These are phyloP conservation scores for Drosophila villosipedis DNA, from an alignment of 2,888 invertebrate genomes.

Conservation along the genomic window DNA sequence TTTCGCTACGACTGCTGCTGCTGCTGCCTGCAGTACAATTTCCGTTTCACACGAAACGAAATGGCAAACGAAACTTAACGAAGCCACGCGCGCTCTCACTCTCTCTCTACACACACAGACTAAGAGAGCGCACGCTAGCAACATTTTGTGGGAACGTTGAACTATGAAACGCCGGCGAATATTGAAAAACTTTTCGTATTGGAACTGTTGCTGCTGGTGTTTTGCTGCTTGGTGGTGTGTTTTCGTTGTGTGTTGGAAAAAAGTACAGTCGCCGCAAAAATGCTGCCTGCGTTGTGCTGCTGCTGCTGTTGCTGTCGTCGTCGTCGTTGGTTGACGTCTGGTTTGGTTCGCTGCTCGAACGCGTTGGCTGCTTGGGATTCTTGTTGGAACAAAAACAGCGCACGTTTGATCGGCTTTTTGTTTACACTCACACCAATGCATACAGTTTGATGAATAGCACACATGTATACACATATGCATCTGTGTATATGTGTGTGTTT, in stretches of 20 bases:
- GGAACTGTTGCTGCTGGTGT: constrained; percentile 72
- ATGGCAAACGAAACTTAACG: constrained; percentile 61
- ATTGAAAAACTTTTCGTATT: constrained; percentile 81
- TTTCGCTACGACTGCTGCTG: constrained; percentile 53
- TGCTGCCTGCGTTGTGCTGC: constrained; percentile 50
- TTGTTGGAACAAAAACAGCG: constrained; percentile 67
- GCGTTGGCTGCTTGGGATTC: constrained; percentile 72
- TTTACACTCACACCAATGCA: constrained; percentile 70
- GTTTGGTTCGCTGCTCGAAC: constrained; percentile 55
- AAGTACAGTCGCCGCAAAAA: constrained; percentile 85
- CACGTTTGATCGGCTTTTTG: constrained; percentile 75
- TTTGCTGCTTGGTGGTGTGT: constrained; percentile 61
- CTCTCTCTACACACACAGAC: constrained; percentile 34
- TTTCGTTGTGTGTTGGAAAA: constrained; percentile 77
- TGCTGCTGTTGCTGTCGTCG: constrained; percentile 6
- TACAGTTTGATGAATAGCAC: constrained; percentile 8
- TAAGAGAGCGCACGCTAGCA: constrained; percentile 58
- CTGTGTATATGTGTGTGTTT: constrained; percentile 15
- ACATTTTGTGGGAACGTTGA: constrained; percentile 69
- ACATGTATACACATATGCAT: neutral
- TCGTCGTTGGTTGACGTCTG: constrained; percentile 30
- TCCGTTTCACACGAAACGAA: constrained; percentile 66
- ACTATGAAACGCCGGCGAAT: constrained; percentile 72
- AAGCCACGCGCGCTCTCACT: constrained; percentile 44
- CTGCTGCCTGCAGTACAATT: constrained; percentile 48